Conservation (phyloP, 35 echinoderm and acorn worm genomes). For the Acanthaster planci region DNA sequence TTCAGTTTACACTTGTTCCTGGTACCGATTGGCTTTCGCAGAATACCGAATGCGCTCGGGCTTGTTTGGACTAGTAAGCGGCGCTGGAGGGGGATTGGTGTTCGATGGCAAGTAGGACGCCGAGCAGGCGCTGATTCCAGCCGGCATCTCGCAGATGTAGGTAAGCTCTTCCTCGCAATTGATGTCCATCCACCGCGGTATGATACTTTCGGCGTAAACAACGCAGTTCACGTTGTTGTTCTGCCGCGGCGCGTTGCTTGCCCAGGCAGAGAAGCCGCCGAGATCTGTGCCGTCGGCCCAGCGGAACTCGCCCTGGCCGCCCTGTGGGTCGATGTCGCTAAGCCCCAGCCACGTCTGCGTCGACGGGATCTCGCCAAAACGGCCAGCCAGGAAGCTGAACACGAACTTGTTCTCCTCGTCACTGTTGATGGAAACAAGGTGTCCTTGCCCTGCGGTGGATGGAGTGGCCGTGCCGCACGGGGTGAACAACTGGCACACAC, state of each 20-base stretch:
- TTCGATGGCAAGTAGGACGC: not conserved
- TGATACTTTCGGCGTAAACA: not conserved
- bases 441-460: not conserved
- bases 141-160: conserved; percentile 8
- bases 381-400: not conserved
- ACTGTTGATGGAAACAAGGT: not conserved
- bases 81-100: not conserved
- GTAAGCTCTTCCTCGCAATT: not conserved
- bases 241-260: not conserved
- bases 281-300: not conserved
- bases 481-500: conserved; percentile 1
- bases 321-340: not conserved
- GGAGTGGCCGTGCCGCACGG: not conserved
- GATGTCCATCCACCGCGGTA: not conserved
- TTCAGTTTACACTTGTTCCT: not conserved
- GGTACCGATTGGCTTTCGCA: not conserved
- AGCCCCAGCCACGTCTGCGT: not conserved
- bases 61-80: not conserved
- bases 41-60: not conserved
- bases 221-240: not conserved
- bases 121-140: not conserved
- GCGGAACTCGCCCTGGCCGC: not conserved
- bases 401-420: not conserved
- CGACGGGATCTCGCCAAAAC: not conserved
- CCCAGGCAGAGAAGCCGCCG: not conserved